A percentile compares a stretch with the other conserved stretches of the same genome.
Conservation (phyloP, 2,888 invertebrate genomes). For the Eudemis profundana region DNA sequence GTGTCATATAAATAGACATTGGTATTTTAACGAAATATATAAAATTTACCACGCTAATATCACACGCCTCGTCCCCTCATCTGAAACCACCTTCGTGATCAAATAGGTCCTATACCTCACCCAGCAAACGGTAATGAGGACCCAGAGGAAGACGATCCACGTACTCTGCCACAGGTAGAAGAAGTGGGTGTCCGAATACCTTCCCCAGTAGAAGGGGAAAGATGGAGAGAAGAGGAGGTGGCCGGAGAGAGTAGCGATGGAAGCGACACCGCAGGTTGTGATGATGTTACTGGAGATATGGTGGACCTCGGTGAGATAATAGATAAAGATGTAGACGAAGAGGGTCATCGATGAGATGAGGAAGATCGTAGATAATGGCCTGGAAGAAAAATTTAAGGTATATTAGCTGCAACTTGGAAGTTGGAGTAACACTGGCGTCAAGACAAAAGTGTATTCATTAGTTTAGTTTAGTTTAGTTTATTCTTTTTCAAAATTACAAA, state of each 20-base stretch:
- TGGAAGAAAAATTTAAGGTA: slow-evolving; percentile 25
- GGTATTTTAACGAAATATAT: no score
- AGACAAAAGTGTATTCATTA: no score
- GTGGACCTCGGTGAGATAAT: slow-evolving; percentile 24
- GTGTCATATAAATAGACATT: no score
- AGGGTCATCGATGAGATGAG: slow-evolving; percentile 25
- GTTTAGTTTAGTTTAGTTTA: no score
- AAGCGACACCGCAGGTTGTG: slow-evolving; percentile 29
- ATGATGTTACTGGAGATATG: slow-evolving; percentile 2
- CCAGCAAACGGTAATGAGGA: slow-evolving; percentile 23
- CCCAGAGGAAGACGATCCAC: slow-evolving; percentile 35
- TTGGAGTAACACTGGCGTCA: no score
- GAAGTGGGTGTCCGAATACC: slow-evolving; percentile 30
- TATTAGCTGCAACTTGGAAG: no score
- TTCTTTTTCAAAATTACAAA: no score
- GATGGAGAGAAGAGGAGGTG: slow-evolving; percentile 39
- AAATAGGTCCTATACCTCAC: slow-evolving; percentile 9
- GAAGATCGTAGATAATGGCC: slow-evolving; percentile 41
- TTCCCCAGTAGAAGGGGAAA: slow-evolving; percentile 33
- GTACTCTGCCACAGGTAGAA: slow-evolving; percentile 36
- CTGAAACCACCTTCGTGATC: not conserved
- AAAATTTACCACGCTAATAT: slow-evolving; percentile 9
- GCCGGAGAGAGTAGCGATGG: slow-evolving; percentile 29
- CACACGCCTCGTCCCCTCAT: slow-evolving; percentile 3
- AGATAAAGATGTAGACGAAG: slow-evolving; percentile 20